Evolutionary conservation across 2,888 invertebrate genomes (phyloP).

Genomic region (Podotricha telesiphe): DNA sequence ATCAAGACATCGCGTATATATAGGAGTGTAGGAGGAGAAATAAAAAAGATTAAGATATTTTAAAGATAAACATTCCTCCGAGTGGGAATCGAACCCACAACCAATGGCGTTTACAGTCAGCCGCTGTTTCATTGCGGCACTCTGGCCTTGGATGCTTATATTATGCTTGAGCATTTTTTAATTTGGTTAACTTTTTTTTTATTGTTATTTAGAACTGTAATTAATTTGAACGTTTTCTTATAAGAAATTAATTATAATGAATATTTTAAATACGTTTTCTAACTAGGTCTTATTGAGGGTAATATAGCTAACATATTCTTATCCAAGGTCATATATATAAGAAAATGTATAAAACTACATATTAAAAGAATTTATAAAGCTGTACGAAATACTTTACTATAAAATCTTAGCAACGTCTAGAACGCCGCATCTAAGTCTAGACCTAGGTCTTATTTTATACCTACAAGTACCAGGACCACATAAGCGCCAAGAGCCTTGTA

Average conservation of each 20-base stretch:
- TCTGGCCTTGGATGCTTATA: too few species aligned
- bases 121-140: too few species aligned
- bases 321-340: neutral
- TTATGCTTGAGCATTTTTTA: too few species aligned
- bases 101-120: too few species aligned
- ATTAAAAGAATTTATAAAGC: too few species aligned
- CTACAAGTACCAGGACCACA: constrained; percentile 76
- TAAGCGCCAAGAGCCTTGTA: constrained; percentile 54
- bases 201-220: too few species aligned
- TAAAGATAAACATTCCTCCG: too few species aligned
- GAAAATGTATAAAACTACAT: neutral
- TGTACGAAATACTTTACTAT: neutral
- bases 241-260: neutral
- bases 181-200: too few species aligned
- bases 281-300: neutral
- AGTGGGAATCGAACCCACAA: too few species aligned
- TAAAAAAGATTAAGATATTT: too few species aligned
- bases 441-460: constrained; percentile 60
- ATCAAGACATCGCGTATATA: too few species aligned
- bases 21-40: too few species aligned
- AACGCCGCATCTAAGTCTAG: constrained; percentile 39
- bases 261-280: neutral
- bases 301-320: neutral
- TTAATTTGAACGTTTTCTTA: neutral
- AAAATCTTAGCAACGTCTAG: constrained; percentile 11